phyloP scores from a whole-genome alignment of 2,113 vertebrate species.

The Thymallus thymallus region DNA sequence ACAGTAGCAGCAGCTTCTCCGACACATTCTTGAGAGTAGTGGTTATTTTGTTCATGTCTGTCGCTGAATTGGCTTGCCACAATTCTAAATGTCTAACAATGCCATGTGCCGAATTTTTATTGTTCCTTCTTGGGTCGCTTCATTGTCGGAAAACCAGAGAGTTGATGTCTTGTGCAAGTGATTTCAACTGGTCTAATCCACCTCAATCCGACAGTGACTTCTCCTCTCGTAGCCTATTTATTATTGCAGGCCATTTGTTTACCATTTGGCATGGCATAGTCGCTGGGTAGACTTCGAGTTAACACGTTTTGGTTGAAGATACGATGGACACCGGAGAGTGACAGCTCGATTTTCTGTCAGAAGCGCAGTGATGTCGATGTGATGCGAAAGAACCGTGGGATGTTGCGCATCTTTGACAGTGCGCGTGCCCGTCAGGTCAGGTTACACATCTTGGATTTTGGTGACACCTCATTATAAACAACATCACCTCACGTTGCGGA shows the following conservation, averaged over 20 bases:
- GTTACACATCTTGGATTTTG: slow-evolving; percentile 44
- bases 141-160: slow-evolving; percentile 27
- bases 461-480: slow-evolving; percentile 1
- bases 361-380: slow-evolving; percentile 45
- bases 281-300: slow-evolving; percentile 7
- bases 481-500: background rate
- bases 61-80: background rate
- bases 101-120: slow-evolving; percentile 35
- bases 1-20: slow-evolving; percentile 24
- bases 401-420: slow-evolving; percentile 58
- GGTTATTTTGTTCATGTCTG: slow-evolving; percentile 22
- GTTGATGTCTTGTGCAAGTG: slow-evolving; percentile 49
- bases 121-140: slow-evolving; percentile 27
- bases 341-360: slow-evolving; percentile 52
- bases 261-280: slow-evolving; percentile 6
- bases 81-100: slow-evolving; percentile 6
- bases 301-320: background rate
- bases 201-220: slow-evolving; percentile 33
- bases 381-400: slow-evolving; percentile 32
- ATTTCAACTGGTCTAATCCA: slow-evolving; percentile 33
- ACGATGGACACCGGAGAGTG: slow-evolving; percentile 40
- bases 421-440: slow-evolving; percentile 62
- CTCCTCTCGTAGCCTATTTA: slow-evolving; percentile 28
- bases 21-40: slow-evolving; percentile 11
- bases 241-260: slow-evolving; percentile 16